Base-by-base conservation (phyloP, 92 coral and sea anemone genomes). In the Scolanthus callimorphus region DNA sequence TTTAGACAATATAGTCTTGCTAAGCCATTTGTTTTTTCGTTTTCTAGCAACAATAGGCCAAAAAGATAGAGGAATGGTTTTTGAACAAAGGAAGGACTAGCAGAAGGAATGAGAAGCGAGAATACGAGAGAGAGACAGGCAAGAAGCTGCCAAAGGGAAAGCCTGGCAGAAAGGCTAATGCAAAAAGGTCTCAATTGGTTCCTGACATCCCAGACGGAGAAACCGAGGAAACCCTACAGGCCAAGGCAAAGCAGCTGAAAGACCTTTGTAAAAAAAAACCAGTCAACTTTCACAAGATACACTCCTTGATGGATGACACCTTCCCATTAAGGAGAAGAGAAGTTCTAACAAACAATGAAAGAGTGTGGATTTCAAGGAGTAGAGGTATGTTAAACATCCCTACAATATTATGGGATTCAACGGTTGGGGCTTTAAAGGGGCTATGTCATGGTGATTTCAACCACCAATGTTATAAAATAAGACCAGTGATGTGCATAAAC, bases 121-220 rank as follows among this genome's bases (percentile, higher is more conserved):
- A 50, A 50, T 25, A 0, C 25, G 8, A 50, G 12, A 15, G 9
- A 6, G 73, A 2, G 2, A 31, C 29, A 1, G 73, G 73, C 1
- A 31, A 31, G 20, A 53, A 48, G 9, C 11, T 65, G 1, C 73
- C 46, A 17, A 65, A 65, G 41, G 63, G 47, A 24, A 65, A 65
- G 17, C 62, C 73, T 3, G 73, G 62, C 2, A 11, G 63, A 11
- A 65, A 52, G 38, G 37, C 31, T 17, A 53, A 29, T 17, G 10
- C 57, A 17, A n/a, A 22, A 4, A 31, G 53, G 29, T 4, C 39
- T 1, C 1, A 11, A 11, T 1, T 13, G 2, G 20, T 65, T 1
- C 61, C 73, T 11, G 11, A 30, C 9, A 51, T 65, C 39, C 73
- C 73, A 20, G 51, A 52, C 23, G 73, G 73, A 51, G 73, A 52